Evolutionary conservation across 2,888 invertebrate genomes (phyloP).

Genomic region (Ennomos erosarius): DNA sequence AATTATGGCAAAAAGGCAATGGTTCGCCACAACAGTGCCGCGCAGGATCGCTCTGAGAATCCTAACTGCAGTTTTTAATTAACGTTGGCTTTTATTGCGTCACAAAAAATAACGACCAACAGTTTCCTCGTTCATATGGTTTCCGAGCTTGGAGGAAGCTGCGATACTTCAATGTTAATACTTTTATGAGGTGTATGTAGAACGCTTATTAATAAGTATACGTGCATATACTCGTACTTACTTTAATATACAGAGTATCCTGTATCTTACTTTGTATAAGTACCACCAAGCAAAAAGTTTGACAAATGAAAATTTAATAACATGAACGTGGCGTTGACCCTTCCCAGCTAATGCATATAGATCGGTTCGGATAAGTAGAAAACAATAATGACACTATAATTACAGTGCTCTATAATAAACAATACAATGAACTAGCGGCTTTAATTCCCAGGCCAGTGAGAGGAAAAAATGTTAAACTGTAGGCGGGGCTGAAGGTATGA

Average conservation of each 20-base stretch:
- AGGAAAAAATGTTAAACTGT: constrained; percentile 82
- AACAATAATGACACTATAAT: constrained; percentile 72
- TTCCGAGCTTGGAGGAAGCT: constrained; percentile 47
- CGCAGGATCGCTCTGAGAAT: constrained; percentile 48
- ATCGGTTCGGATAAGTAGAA: constrained; percentile 45
- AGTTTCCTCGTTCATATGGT: constrained; percentile 58
- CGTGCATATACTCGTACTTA: constrained; percentile 13
- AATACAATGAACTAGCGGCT: constrained; percentile 70
- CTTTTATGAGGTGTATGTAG: constrained; percentile 29
- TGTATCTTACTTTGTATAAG: constrained; percentile 2
- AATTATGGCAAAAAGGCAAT: constrained; percentile 29
- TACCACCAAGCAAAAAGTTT: constrained; percentile 12
- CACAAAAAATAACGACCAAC: constrained; percentile 60
- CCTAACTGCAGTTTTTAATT: constrained; percentile 74
- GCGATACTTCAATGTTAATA: constrained; percentile 37
- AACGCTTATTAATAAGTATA: constrained; percentile 28
- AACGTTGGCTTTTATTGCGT: constrained; percentile 63
- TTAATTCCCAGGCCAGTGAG: constrained; percentile 70
- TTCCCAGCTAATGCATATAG: constrained; percentile 33
- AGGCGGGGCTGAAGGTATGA: constrained; percentile 68
- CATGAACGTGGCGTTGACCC: constrained; percentile 34
- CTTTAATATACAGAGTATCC: constrained; percentile 1
- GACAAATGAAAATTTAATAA: constrained; percentile 19
- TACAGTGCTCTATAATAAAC: constrained; percentile 72
- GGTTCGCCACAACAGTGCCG: constrained; percentile 31